Evolutionary conservation across 1,140 invertebrate species (phyloP), one percentile per base, ranked within the genome.

Genomic region (Magallana gigas): DNA sequence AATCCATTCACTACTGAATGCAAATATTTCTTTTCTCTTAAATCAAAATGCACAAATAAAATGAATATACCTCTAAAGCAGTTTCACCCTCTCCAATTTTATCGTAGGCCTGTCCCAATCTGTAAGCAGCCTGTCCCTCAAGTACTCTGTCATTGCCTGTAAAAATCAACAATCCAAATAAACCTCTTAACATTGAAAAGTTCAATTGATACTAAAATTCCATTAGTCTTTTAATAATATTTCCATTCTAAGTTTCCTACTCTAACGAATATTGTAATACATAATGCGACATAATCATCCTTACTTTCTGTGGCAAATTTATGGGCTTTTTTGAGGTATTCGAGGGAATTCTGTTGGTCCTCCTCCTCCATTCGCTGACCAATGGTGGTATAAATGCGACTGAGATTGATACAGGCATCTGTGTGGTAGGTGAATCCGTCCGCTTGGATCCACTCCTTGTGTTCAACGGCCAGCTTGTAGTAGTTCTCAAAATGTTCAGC

Each of bases 401-500:
- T 91, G n/a, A 95, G 89, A 87, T 94, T 91, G 71, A 92, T 90
- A 87, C 93, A 94, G 18, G 94, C 91, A 84, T 94, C 93, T 9
- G 91, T 91, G 84, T 92, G 91, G 80, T 92, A 92, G 59, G 89
- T 89, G 4, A 91, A 81, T 56, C 90, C 90, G 81, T 91, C 89
- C 8, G 91, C 87, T 48, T 88, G 88, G 14, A 86, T 90, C 91
- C 93, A 93, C 14, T 93, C 91, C 76, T 85, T 91, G 76, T 93
- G 85, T 36, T 91, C 89, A 68, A 89, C 68, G 6, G 93, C 89
- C 71, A 94, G 86, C 57, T 90, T 90, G 86, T 94, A 92, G 87
- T 93, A 94, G 1, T 87, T 89, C 87, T 95, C 94, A 91, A 94
- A 94, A 88, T 94, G 91, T 88, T 94, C 91, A 18, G 91, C 91